Evolutionary conservation across 2,113 vertebrate species (phyloP).

Genomic region (Scomber scombrus): DNA sequence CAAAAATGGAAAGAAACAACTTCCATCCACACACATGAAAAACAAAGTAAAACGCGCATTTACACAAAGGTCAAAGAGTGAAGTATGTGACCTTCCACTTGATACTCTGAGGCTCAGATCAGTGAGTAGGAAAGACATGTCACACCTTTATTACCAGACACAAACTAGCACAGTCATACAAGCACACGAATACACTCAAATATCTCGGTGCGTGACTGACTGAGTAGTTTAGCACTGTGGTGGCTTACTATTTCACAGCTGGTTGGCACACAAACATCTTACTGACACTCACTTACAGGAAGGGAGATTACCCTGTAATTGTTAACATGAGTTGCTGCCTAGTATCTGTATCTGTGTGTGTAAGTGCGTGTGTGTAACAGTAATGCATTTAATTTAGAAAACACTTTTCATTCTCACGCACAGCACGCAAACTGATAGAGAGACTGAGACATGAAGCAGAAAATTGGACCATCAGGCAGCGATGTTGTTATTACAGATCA

Average conservation of each 20-base stretch:
- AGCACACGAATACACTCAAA: conserved; percentile 14
- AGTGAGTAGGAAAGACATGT: conserved; percentile 4
- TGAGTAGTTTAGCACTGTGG: conserved; percentile 9
- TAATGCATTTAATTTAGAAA: conserved; percentile 22
- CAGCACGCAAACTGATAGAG: conserved; percentile 16
- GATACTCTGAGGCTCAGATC: conserved; percentile 6
- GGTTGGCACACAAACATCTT: conserved; percentile 58
- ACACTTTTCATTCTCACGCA: conserved; percentile 27
- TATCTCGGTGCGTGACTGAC: conserved; percentile 36
- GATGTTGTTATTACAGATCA: conserved; percentile 33
- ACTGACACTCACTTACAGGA: conserved; percentile 63
- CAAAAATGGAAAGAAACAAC: not conserved
- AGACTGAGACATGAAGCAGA: conserved; percentile 25
- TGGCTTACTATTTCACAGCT: conserved; percentile 63
- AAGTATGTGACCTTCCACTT: not conserved
- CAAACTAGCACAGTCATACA: not conserved
- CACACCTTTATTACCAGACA: conserved; percentile 2
- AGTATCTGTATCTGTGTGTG: conserved; percentile 4
- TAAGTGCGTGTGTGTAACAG: not conserved
- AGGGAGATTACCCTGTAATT: conserved; percentile 63
- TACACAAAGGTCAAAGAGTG: not conserved
- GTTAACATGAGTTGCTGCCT: conserved; percentile 52
- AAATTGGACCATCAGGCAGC: conserved; percentile 9
- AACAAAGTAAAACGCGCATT: not conserved
- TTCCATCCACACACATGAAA: not conserved